These are phyloP conservation scores for Teleopsis dalmanni DNA, from an alignment of 1,140 invertebrate genomes.

Conservation along the genomic window DNA sequence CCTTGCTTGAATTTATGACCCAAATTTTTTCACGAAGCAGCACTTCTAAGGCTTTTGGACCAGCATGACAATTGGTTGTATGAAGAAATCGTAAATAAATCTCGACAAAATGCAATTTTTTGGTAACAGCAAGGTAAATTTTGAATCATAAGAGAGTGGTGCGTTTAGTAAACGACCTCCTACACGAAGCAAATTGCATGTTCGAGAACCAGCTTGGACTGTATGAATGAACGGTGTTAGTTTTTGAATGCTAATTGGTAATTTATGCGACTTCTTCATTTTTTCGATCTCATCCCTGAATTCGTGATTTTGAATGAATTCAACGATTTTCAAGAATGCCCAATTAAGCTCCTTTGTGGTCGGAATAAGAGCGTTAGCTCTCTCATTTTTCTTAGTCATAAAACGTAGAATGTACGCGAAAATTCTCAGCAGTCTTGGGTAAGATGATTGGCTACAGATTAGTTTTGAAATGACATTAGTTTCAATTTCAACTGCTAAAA, in stretches of 20 bases:
- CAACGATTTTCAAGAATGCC: constrained; percentile 1
- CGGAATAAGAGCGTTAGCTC: background rate
- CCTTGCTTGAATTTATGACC: constrained; percentile 10
- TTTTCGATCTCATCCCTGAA: constrained; percentile 2
- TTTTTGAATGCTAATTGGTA: constrained; percentile 3
- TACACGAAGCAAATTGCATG: constrained; percentile 6
- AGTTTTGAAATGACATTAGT: background rate
- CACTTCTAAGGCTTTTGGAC: constrained; percentile 3
- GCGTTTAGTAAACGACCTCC: constrained; percentile 7
- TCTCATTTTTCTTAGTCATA: background rate
- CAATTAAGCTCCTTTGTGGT: background rate
- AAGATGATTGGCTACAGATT: background rate
- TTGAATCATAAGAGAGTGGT: constrained; percentile 4
- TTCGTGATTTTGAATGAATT: constrained; percentile 2
- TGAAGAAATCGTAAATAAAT: constrained; percentile 7
- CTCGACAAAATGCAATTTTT: constrained; percentile 5
- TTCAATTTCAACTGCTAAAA: background rate
- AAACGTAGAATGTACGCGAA: too few species aligned
- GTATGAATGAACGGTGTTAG: constrained; percentile 1
- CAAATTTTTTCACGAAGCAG: constrained; percentile 9
- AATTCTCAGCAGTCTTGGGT: background rate
- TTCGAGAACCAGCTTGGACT: background rate
- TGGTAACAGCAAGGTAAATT: constrained; percentile 7
- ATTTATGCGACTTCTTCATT: background rate
- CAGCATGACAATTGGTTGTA: constrained; percentile 8